Conservation (phyloP, 2,797 vertebrate species). For the Lacerta viridis region DNA sequence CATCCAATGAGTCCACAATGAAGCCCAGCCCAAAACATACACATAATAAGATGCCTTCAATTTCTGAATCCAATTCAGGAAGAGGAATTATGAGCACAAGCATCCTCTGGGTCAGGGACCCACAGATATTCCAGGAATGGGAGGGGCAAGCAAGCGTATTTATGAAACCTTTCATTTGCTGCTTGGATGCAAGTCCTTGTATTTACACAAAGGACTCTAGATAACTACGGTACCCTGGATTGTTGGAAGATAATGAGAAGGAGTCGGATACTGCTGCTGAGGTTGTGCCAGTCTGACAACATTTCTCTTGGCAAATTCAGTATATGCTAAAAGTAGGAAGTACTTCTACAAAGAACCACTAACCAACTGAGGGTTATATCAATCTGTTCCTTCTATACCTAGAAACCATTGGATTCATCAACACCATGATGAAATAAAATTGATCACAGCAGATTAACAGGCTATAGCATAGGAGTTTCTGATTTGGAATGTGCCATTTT, state of each 20-base stretch:
- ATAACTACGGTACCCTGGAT: background rate
- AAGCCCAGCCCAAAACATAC: background rate
- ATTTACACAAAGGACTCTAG: background rate
- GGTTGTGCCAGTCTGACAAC: background rate
- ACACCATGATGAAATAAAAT: background rate
- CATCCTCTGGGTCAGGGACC: background rate
- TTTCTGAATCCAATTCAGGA: background rate
- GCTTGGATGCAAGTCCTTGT: background rate
- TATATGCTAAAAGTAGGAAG: background rate
- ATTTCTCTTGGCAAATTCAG: background rate
- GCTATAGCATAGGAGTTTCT: background rate
- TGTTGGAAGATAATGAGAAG: background rate
- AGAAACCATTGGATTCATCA: background rate
- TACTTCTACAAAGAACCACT: background rate
- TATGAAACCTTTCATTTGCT: background rate
- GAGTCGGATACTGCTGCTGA: background rate
- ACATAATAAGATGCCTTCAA: background rate
- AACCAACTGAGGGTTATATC: background rate
- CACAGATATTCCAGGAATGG: background rate
- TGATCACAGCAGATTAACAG: background rate
- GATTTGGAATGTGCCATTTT: background rate
- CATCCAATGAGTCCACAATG: background rate
- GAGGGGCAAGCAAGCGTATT: background rate
- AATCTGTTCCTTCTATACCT: too few relatives aligned
- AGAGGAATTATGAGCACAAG: background rate